Evolutionary conservation across 2,888 invertebrate genomes (phyloP), one percentile per base, ranked within the genome.

Genomic region (Acrobasis consociella): DNA sequence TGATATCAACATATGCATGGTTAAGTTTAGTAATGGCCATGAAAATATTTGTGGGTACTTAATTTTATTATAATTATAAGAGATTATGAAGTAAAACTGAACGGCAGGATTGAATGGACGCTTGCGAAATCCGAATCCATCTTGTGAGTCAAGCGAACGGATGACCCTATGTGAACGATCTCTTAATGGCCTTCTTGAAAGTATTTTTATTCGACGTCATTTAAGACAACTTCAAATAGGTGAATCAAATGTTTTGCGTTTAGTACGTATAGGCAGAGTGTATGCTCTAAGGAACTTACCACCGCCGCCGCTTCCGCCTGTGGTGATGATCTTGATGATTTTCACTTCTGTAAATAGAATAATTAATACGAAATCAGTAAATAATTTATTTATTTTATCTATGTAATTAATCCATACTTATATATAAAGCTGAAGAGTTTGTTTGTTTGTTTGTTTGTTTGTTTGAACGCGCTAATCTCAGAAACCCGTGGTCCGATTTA

Each of bases 261-360:
- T 31, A 7, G 31, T 31, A 31, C 31, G 5, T 7, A 7, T 31
- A 31, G 5, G 31, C 7, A 31, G 22, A 22, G 22, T 22, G 22
- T 2, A 22, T 1, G 3, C 3, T 2, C 1, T 22, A 22, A 22
- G 16, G 9, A 37, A 68, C 80, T 78, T 74, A 83, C 83, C 42
- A 53, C 81, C 74, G 65, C 83, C 80, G 63, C 85, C 82, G 70
- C 87, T 80, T 64, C 86, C 84, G 53, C 86, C 84, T 64, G 77
- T 69, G 59, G 81, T 77, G 67, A 87, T 86, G 74, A 87, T 83
- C 72, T 87, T 87, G 75, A 87, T 87, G 67, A 87, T 85, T 74
- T 87, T 87, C 66, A 87, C 82, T 69, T 85, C 87, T 87, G 83
- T 67, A 69, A 74, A 63, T 55, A 56, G 37, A 65, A 65, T 3